Evolutionary conservation across 2,888 invertebrate species (phyloP).

Genomic region (Oxyscelio sp.): DNA sequence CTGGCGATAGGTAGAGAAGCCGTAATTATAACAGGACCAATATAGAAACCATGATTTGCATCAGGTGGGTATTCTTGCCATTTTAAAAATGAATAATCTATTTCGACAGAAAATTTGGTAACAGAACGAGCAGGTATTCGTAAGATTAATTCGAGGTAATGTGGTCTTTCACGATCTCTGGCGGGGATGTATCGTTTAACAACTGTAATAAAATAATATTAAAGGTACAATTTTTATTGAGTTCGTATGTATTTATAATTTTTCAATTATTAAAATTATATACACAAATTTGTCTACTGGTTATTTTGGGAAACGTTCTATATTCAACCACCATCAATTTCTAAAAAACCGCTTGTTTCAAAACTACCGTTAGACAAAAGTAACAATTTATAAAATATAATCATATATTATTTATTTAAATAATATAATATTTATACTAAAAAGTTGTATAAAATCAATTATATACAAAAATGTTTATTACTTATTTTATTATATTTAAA

Average conservation of each 20-base stretch:
- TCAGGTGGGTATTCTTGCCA: constrained; percentile 99
- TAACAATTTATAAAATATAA: no score
- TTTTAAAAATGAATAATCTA: constrained; percentile 98
- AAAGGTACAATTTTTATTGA: no score
- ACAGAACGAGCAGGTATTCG: constrained; percentile 94
- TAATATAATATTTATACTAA: no score
- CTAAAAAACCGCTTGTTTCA: neutral
- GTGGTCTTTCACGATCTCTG: constrained; percentile 94
- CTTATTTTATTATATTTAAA: constrained; percentile 23
- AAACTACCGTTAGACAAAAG: no score
- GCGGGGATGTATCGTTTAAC: constrained; percentile 92
- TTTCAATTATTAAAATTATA: no score
- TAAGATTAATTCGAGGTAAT: constrained; percentile 95
- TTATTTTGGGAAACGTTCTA: no score
- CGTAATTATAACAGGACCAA: constrained; percentile 96
- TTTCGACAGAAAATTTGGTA: constrained; percentile 95
- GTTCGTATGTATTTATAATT: no score
- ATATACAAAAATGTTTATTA: constrained; percentile 4
- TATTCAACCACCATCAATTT: no score
- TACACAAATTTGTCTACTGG: no score
- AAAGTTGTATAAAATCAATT: no score
- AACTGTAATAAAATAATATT: constrained; percentile 81
- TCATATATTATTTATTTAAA: no score
- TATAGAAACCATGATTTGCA: constrained; percentile 99
- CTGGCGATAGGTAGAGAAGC: constrained; percentile 93